Percentiles rank a stretch among this genome's conserved stretches.
Evolutionary conservation across 2,888 invertebrate genomes (phyloP).

Genomic region (Gibbula magus): DNA sequence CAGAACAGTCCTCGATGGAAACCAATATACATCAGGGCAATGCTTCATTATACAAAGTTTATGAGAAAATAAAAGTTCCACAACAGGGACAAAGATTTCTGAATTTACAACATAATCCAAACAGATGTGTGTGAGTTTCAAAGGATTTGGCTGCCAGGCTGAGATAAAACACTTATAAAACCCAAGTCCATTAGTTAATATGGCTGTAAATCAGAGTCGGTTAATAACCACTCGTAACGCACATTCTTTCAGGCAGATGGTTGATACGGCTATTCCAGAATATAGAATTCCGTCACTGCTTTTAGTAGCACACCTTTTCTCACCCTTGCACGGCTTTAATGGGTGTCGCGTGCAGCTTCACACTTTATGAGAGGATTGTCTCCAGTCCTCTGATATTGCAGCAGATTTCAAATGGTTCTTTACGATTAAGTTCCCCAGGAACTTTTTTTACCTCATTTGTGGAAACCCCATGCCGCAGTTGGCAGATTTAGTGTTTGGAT

Average conservation of each 20-base stretch:
- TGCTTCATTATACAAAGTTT: conserved; percentile 1
- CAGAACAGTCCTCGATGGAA: too few relatives aligned
- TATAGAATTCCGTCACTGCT: neutral
- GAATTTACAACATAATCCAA: conserved; percentile 4
- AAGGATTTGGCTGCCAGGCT: neutral
- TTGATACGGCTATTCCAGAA: neutral
- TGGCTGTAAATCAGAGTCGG: neutral
- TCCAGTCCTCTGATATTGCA: conserved; percentile 14
- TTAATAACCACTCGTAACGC: conserved; percentile 14
- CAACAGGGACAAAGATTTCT: neutral
- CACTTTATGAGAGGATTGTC: conserved; percentile 14
- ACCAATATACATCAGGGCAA: too few relatives aligned
- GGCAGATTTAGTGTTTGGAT: conserved; percentile 1
- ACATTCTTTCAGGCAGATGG: neutral
- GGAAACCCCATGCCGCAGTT: neutral
- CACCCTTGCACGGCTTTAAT: conserved; percentile 3
- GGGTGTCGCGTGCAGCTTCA: conserved; percentile 19
- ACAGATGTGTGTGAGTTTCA: neutral
- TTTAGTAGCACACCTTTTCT: conserved; percentile 9
- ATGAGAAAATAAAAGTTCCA: neutral
- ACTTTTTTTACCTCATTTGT: conserved; percentile 9
- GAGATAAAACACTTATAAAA: conserved; percentile 10
- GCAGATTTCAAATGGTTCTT: neutral
- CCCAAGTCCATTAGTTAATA: conserved; percentile 17
- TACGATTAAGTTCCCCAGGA: neutral